phyloP scores from a whole-genome alignment of 1,140 invertebrate species.

The Oryzaephilus surinamensis region DNA sequence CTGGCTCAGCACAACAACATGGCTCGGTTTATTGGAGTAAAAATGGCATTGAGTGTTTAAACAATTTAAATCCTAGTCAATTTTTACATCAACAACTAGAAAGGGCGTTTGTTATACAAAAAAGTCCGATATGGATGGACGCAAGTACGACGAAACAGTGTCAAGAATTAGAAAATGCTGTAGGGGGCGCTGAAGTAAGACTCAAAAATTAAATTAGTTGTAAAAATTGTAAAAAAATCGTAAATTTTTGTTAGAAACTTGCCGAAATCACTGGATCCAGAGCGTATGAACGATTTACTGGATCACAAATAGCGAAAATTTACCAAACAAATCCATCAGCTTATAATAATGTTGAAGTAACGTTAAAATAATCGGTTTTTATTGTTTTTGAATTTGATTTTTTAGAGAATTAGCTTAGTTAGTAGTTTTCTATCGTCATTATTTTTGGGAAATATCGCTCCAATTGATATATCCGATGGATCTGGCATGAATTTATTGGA shows the following conservation, averaged over 20 bases:
- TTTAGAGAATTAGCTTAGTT: conserved; percentile 79
- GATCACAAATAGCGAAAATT: conserved; percentile 85
- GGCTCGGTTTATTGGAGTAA: conserved; percentile 90
- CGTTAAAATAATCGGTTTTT: conserved; percentile 9
- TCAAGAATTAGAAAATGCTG: conserved; percentile 59
- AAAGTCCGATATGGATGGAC: conserved; percentile 97
- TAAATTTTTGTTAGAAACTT: conserved; percentile 48
- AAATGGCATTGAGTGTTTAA: conserved; percentile 54
- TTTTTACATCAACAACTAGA: conserved; percentile 78
- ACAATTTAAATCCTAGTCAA: conserved; percentile 55
- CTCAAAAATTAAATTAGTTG: neutral
- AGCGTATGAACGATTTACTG: conserved; percentile 91
- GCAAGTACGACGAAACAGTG: conserved; percentile 79
- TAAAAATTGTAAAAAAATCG: conserved; percentile 2
- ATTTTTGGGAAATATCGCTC: conserved; percentile 80
- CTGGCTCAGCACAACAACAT: conserved; percentile 92
- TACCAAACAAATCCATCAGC: conserved; percentile 56
- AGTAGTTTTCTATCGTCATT: conserved; percentile 86
- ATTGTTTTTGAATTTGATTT: too few species aligned
- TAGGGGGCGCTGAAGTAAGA: conserved; percentile 65
- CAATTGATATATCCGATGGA: conserved; percentile 85
- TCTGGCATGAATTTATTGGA: conserved; percentile 96
- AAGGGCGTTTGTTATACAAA: conserved; percentile 60
- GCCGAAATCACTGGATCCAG: conserved; percentile 81
- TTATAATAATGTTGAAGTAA: conserved; percentile 73